phyloP scores from a whole-genome alignment of 2,797 vertebrate genomes.

The Pseudomugil tenellus region DNA sequence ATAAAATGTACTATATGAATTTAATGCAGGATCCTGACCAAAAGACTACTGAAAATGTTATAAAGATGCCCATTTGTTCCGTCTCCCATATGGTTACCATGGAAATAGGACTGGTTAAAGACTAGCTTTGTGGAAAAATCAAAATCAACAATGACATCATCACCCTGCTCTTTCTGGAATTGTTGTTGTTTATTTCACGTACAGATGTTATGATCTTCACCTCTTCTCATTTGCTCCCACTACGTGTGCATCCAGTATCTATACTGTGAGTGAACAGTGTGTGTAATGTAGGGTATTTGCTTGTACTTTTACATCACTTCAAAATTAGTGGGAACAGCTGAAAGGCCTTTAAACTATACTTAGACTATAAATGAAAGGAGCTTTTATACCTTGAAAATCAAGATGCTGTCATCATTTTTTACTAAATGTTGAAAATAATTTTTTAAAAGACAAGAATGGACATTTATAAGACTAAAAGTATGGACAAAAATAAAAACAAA shows the following conservation, averaged over 20 bases:
- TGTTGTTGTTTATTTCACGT: constrained; percentile 23
- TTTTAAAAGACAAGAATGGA: neutral
- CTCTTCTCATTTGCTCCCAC: neutral
- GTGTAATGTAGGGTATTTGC: constrained; percentile 2
- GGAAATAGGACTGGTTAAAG: constrained; percentile 5
- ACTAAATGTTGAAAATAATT: too few relatives aligned
- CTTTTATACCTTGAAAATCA: neutral
- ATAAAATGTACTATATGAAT: too few relatives aligned
- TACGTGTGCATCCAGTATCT: neutral
- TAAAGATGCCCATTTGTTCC: constrained; percentile 8
- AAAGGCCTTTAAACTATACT: neutral
- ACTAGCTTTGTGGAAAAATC: constrained; percentile 35
- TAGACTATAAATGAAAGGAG: neutral
- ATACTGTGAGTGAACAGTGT: neutral
- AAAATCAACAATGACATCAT: constrained; percentile 37
- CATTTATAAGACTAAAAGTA: neutral
- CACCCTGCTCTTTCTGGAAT: constrained; percentile 16
- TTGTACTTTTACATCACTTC: constrained; percentile 5
- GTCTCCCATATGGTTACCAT: constrained; percentile 31
- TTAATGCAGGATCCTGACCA: neutral
- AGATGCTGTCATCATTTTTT: neutral
- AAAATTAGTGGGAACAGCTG: constrained; percentile 3
- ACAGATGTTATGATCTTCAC: constrained; percentile 19
- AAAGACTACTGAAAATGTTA: constrained; percentile 4
- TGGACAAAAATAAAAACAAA: too few relatives aligned